These are phyloP conservation scores for Cheilosia scutellata DNA, from an alignment of 2,888 invertebrate species.

Conservation along the genomic window DNA sequence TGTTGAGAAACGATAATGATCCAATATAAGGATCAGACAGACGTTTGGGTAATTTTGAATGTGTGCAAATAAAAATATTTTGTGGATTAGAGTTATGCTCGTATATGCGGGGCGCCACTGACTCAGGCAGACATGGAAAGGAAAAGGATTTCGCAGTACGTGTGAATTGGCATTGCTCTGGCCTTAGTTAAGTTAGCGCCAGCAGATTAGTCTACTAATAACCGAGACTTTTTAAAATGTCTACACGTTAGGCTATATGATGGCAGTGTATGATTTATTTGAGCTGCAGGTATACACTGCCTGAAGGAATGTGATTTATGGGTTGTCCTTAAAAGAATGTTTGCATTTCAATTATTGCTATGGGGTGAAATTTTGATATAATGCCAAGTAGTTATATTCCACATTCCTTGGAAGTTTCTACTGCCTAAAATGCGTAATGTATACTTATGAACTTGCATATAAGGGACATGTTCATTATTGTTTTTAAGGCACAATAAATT, in stretches of 20 bases:
- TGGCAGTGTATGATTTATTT: neutral
- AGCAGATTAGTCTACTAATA: constrained; percentile 2
- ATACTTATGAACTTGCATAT: too few species aligned
- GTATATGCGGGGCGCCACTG: constrained; percentile 45
- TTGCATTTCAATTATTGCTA: too few species aligned
- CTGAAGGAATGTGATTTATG: too few species aligned
- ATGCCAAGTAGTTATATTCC: too few species aligned
- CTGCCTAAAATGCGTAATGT: too few species aligned
- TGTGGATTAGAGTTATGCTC: constrained; percentile 52
- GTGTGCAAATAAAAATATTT: constrained; percentile 67
- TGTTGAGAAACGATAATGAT: constrained; percentile 70
- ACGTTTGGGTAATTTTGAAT: constrained; percentile 33
- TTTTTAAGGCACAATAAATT: too few species aligned
- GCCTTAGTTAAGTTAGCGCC: constrained; percentile 58
- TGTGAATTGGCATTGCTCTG: constrained; percentile 39
- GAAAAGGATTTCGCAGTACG: constrained; percentile 42
- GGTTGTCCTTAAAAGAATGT: too few species aligned
- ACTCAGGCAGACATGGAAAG: constrained; percentile 27
- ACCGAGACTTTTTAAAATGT: constrained; percentile 17
- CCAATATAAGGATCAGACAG: constrained; percentile 70
- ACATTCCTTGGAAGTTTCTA: too few species aligned
- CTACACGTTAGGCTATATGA: neutral
- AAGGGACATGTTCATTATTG: too few species aligned
- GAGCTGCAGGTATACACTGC: neutral
- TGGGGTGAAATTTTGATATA: too few species aligned